Percentiles rank a stretch among this genome's conserved stretches.
These are phyloP conservation scores for Streptopelia turtur DNA, from an alignment of 2,797 vertebrate genomes.

Conservation along the genomic window DNA sequence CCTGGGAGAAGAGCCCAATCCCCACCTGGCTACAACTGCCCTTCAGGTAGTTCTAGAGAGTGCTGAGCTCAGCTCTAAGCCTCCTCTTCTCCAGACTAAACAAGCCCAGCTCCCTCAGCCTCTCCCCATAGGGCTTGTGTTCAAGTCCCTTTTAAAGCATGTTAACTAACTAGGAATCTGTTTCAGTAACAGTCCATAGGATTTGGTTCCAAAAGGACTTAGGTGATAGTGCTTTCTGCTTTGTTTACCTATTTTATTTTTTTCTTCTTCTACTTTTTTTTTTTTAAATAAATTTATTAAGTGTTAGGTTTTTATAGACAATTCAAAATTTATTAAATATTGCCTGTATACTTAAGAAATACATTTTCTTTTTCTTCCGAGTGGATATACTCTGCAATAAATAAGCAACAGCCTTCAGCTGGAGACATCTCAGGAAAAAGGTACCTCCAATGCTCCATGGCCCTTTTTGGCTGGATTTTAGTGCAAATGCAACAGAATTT, in stretches of 20 bases:
- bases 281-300: neutral
- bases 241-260: neutral
- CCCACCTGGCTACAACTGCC: no score
- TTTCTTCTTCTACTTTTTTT: no score
- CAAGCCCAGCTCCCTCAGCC: no score
- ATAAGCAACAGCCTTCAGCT: neutral
- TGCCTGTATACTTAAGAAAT: neutral
- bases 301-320: accelerated
- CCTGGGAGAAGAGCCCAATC: no score
- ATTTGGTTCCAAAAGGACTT: neutral
- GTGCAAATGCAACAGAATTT: neutral
- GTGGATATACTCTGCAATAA: neutral
- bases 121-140: no score
- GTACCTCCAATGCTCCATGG: neutral
- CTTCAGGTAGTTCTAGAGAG: no score
- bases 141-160: neutral
- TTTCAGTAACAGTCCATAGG: neutral
- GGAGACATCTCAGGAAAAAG: neutral
- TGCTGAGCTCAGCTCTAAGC: no score
- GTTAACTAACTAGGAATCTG: neutral
- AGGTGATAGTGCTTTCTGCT: neutral
- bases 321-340: neutral
- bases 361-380: neutral
- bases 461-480: neutral
- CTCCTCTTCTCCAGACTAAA: no score